A percentile compares a stretch with the other conserved stretches of the same genome.
phyloP scores from a whole-genome alignment of 2,113 vertebrate species.

The Paratilapia polleni region DNA sequence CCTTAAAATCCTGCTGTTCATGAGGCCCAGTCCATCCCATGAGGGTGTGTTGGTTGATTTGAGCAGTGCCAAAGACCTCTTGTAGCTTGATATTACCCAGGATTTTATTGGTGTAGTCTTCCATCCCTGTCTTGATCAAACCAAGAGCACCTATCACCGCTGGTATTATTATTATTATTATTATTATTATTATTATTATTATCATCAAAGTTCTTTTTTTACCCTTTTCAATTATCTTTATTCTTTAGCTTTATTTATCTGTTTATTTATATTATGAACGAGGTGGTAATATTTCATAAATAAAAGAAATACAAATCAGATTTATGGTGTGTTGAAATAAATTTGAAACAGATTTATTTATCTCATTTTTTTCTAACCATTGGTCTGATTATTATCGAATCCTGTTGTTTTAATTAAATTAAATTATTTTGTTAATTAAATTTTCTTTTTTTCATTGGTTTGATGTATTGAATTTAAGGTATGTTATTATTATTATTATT shows the following conservation, averaged over 20 bases:
- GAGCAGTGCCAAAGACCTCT: background rate
- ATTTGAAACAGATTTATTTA: no score
- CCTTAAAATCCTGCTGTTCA: no score
- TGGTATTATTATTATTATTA: background rate
- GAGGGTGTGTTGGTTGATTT: background rate
- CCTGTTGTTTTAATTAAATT: background rate
- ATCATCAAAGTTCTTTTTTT: no score
- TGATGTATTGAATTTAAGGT: fast-evolving
- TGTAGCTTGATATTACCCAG: background rate
- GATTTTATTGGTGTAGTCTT: background rate
- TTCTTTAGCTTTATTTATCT: no score
- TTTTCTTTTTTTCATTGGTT: background rate
- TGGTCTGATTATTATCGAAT: no score
- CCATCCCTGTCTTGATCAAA: background rate
- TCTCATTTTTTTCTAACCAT: no score
- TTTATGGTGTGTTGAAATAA: no score
- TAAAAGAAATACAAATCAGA: no score
- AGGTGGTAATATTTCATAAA: no score
- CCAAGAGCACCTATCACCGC: background rate
- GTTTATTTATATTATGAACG: no score
- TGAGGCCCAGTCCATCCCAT: background rate
- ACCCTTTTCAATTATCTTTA: no score
- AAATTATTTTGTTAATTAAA: background rate
- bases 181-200: background rate
- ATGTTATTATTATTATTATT: background rate